Evolutionary conservation across 1,140 invertebrate genomes (phyloP), one percentile per base, ranked within the genome.

Genomic region (Chironomus tepperi): DNA sequence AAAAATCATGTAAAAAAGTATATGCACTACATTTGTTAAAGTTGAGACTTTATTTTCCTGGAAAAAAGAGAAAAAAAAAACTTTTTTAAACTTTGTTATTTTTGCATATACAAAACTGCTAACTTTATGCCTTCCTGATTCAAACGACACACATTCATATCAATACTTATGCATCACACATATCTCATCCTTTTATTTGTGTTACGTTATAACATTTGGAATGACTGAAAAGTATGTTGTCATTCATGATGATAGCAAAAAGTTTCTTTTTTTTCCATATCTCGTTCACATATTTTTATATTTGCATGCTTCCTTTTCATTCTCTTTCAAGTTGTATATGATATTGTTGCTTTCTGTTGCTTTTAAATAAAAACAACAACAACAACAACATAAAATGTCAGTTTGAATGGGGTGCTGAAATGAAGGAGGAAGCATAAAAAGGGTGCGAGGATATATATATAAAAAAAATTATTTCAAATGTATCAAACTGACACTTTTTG

Each of bases 401-500:
- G n/a, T n/a, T n/a, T 34, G 24, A 34, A 34, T 34, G 24, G 24
- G 24, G 24, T 34, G 12, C n/a, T 10, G 12, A 57, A 57, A n/a
- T 57, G 47, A 57, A 15, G 47, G 47, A 57, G 47, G 47, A n/a
- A 57, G 12, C 47, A n/a, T 12, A 5, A 34, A 34, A 34, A 12
- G 47, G 9, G 47, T 57, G 47, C 24, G 47, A 10, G 43, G 7
- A 7, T 3, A 15, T 57, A n/a, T 5, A 57, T 57, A 34, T 34
- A 34, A 57, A 57, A 57, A 57, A 57, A 47, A 47, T 47, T 57
- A 57, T 57, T 57, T 57, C 47, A 57, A 57, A 57, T 57, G 47
- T 57, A 57, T 57, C 47, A 57, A 57, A 57, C 47, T 57, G 47
- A 57, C 47, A 57, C 47, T 57, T 34, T 34, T 34, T 34, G 24